These are phyloP conservation scores for Amniataba percoides DNA, from an alignment of 2,797 vertebrate genomes.

Conservation along the genomic window DNA sequence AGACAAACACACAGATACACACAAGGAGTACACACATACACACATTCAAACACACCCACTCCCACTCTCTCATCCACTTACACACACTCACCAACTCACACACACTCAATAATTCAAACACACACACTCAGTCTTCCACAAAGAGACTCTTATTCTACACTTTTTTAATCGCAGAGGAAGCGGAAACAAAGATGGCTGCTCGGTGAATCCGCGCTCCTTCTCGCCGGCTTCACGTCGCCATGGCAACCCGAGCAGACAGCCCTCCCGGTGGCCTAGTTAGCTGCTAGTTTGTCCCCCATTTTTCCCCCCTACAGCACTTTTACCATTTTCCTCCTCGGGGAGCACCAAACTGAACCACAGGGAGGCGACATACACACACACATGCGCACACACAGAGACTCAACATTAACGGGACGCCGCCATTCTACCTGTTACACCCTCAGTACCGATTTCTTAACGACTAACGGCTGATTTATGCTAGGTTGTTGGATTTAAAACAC, in stretches of 20 bases:
- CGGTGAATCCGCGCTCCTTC: neutral
- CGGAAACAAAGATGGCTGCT: neutral
- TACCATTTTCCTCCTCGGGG: neutral
- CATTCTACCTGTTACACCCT: conserved; percentile 70
- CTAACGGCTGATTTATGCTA: neutral
- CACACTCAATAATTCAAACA: neutral
- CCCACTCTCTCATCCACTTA: too few species aligned
- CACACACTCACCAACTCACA: neutral
- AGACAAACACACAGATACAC: too few species aligned
- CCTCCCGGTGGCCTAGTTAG: conserved; percentile 29
- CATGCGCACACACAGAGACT: neutral
- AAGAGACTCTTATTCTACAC: neutral
- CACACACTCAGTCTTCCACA: neutral
- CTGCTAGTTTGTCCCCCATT: neutral
- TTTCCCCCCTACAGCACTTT: neutral
- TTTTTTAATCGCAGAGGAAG: neutral
- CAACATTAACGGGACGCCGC: conserved; percentile 3
- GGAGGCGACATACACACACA: conserved; percentile 62
- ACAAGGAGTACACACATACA: too few species aligned
- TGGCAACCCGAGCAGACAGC: conserved; percentile 28
- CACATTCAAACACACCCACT: too few species aligned
- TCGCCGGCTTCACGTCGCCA: conserved; percentile 21
- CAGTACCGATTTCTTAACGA: too few species aligned
- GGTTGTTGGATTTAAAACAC: neutral
- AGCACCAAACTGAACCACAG: conserved; percentile 38